Conservation (phyloP, 2,888 invertebrate species). For the Sicus ferrugineus region DNA sequence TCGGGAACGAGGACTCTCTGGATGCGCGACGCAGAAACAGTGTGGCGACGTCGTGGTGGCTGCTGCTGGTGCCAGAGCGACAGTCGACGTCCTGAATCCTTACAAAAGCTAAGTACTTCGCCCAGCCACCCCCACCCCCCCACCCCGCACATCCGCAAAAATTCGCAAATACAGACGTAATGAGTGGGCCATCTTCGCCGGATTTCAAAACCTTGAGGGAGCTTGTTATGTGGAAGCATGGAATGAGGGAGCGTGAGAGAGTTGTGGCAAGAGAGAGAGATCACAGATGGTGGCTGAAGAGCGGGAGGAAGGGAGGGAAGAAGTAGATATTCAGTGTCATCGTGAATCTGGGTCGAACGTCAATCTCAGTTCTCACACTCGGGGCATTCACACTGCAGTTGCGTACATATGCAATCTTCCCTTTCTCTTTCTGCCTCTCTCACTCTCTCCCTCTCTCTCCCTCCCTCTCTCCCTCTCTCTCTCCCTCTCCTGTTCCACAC, state of each 20-base stretch:
- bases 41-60: conserved; percentile 8
- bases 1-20: background rate
- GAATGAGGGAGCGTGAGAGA: too few relatives aligned
- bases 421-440: too few relatives aligned
- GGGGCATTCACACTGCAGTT: background rate
- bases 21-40: background rate
- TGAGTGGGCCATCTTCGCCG: background rate
- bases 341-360: conserved; percentile 25
- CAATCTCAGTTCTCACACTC: conserved; percentile 15
- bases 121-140: background rate
- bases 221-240: too few relatives aligned
- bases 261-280: too few relatives aligned
- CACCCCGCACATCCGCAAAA: background rate
- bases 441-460: too few relatives aligned
- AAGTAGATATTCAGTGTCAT: background rate
- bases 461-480: background rate
- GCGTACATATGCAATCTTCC: background rate
- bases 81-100: conserved; percentile 47
- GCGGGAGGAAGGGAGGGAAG: background rate
- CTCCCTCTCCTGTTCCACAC: background rate
- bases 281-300: background rate
- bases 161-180: background rate
- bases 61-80: conserved; percentile 17
- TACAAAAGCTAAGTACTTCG: conserved; percentile 41
- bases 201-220: background rate